A percentile compares a stretch with the other conserved stretches of the same genome.
Conservation (phyloP, 2,113 vertebrate species). For the Apodemus speciosus region DNA sequence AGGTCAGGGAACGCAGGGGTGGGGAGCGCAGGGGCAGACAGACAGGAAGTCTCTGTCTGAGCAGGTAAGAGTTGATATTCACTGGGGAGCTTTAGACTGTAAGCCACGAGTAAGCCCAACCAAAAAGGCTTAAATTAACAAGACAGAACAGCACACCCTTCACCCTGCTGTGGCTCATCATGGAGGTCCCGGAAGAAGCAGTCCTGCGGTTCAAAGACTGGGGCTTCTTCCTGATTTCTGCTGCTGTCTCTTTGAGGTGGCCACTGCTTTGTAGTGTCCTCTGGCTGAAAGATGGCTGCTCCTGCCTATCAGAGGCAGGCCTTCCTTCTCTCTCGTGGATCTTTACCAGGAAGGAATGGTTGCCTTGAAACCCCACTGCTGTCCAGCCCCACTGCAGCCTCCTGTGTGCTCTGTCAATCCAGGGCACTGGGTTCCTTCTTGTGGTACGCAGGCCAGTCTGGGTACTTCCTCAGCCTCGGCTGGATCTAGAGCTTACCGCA, state of each 20-base stretch:
- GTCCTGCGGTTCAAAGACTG: too few species aligned
- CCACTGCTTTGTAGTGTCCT: neutral
- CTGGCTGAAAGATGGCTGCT: neutral
- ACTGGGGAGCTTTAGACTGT: neutral
- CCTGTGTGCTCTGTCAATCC: rapidly evolving
- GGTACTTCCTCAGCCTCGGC: too few species aligned
- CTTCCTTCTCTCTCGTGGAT: neutral
- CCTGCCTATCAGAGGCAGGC: neutral
- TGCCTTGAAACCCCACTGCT: neutral
- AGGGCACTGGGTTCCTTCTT: too few species aligned
- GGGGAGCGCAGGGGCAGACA: neutral
- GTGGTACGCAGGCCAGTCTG: too few species aligned
- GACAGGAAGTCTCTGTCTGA: neutral
- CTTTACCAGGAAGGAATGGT: neutral
- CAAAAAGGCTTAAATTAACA: neutral
- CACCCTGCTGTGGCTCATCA: neutral
- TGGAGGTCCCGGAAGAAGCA: too few species aligned
- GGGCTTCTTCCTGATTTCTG: neutral
- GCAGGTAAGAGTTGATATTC: neutral
- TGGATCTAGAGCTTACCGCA: too few species aligned
- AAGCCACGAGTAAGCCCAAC: neutral
- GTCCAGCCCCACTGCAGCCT: neutral
- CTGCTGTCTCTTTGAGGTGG: too few species aligned
- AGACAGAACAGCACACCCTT: neutral
- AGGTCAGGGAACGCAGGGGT: neutral